Evolutionary conservation across 1,140 invertebrate species (phyloP).

Genomic region (Procambarus clarkii): DNA sequence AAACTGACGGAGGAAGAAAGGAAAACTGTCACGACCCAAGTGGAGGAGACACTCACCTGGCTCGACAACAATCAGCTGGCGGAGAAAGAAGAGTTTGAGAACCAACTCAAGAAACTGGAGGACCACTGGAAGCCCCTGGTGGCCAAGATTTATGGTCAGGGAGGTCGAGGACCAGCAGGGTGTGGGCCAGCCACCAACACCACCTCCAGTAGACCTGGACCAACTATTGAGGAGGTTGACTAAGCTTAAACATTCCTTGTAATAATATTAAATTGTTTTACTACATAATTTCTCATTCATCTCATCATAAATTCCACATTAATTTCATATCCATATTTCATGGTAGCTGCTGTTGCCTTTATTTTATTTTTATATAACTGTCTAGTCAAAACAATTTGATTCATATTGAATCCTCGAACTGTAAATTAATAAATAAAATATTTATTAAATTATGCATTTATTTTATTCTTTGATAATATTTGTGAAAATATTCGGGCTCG

Average conservation of each 20-base stretch:
- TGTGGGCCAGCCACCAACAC: background rate
- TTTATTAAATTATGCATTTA: too few species aligned
- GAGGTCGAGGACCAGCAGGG: background rate
- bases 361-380: too few species aligned
- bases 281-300: too few species aligned
- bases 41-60: conserved; percentile 76
- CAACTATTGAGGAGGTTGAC: background rate
- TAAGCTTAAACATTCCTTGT: background rate
- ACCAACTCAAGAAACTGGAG: conserved; percentile 76
- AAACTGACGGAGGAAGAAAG: conserved; percentile 80
- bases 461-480: too few species aligned
- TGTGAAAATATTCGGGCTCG: too few species aligned
- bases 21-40: conserved; percentile 78
- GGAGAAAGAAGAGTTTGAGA: conserved; percentile 76
- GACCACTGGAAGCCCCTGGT: background rate
- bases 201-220: background rate
- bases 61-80: conserved; percentile 76
- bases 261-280: too few species aligned
- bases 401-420: too few species aligned
- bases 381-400: too few species aligned
- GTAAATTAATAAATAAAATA: too few species aligned
- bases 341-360: too few species aligned
- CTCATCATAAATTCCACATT: too few species aligned
- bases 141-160: background rate
- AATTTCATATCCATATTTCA: too few species aligned